Conservation (phyloP, 2,888 invertebrate genomes). For the Amphipoea lucens region DNA sequence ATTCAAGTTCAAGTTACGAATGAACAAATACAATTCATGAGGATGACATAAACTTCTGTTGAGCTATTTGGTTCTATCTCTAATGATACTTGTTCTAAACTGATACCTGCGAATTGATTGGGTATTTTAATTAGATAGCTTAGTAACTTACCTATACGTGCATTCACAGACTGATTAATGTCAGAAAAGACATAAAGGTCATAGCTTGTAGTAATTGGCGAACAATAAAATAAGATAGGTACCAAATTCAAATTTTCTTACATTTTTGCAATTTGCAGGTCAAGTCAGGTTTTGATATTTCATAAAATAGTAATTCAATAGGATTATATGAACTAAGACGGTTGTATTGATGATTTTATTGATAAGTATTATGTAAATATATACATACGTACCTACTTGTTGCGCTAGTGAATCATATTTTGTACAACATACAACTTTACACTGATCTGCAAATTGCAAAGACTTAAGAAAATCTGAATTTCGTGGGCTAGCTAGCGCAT, state of each 20-base stretch:
- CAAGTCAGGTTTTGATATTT: too few species aligned
- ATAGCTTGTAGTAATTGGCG: background rate
- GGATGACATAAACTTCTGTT: conserved; percentile 21
- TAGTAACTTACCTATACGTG: conserved; percentile 11
- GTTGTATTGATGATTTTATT: too few species aligned
- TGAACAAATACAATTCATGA: conserved; percentile 30
- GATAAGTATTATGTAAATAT: too few species aligned
- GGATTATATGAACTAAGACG: too few species aligned
- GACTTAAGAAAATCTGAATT: too few species aligned
- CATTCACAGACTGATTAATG: conserved; percentile 8
- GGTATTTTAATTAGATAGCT: conserved; percentile 22
- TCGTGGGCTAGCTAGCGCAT: too few species aligned
- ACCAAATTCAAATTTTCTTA: background rate
- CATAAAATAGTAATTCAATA: too few species aligned
- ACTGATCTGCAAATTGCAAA: too few species aligned
- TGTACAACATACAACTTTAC: too few species aligned
- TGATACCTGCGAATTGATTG: conserved; percentile 24
- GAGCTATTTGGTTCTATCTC: conserved; percentile 15
- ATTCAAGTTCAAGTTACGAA: conserved; percentile 7
- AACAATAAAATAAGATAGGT: background rate
- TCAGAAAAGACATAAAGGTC: background rate
- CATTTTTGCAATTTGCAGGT: too few species aligned
- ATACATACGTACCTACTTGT: too few species aligned
- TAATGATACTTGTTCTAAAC: conserved; percentile 16
- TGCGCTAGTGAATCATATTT: too few species aligned